Percentiles rank a stretch among this genome's conserved stretches.
Conservation (phyloP, 2,888 invertebrate species). For the Nomada hirtipes region DNA sequence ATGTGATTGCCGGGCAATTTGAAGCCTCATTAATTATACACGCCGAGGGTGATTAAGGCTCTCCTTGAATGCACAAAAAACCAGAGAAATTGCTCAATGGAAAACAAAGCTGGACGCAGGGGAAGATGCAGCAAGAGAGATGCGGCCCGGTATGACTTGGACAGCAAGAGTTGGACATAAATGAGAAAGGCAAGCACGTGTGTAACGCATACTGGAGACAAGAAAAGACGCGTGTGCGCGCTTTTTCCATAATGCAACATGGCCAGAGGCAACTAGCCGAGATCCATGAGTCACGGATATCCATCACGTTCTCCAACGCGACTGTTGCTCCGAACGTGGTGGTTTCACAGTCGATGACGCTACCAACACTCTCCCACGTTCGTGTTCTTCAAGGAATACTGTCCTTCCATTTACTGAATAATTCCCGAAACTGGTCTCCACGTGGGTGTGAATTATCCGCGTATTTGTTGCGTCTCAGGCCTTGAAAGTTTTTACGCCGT, state of each 20-base stretch:
- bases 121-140: neutral
- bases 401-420: conserved; percentile 4
- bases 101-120: neutral
- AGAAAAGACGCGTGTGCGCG: conserved; percentile 26
- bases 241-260: conserved; percentile 45
- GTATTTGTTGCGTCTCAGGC: too few species aligned
- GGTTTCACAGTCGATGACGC: conserved; percentile 40
- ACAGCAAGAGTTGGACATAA: neutral
- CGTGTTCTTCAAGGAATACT: conserved; percentile 13
- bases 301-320: conserved; percentile 42
- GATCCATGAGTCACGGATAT: conserved; percentile 59
- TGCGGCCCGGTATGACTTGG: too few species aligned
- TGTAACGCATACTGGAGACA: neutral
- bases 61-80: neutral
- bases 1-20: neutral
- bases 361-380: conserved; percentile 38
- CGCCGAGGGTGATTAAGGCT: neutral
- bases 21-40: neutral
- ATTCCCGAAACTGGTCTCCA: too few species aligned
- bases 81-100: too few species aligned
- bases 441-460: too few species aligned
- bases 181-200: conserved; percentile 1
- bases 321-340: conserved; percentile 39
- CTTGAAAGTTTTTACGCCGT: too few species aligned
- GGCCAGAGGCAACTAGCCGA: conserved; percentile 31